These are phyloP conservation scores for Molossus molossus DNA, from an alignment of 2,797 vertebrate genomes.

Conservation along the genomic window DNA sequence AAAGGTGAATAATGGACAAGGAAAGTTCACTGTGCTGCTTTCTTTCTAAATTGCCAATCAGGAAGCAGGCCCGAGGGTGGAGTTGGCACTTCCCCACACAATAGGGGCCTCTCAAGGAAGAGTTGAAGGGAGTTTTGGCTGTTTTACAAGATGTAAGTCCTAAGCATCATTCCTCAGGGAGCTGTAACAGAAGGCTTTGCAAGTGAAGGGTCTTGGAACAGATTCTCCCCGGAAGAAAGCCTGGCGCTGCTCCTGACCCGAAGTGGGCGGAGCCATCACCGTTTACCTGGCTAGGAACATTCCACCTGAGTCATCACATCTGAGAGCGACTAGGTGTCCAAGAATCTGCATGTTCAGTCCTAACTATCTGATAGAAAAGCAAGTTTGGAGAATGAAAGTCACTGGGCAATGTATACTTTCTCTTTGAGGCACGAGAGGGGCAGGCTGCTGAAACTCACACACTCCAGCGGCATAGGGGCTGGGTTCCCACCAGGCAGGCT, in stretches of 20 bases:
- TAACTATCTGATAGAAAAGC: not conserved
- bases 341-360: not conserved
- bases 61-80: slow-evolving; percentile 59
- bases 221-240: not conserved
- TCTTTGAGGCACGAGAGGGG: not conserved
- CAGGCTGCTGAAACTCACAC: not conserved
- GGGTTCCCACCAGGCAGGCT: not conserved
- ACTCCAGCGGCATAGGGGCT: rapidly evolving
- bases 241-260: not conserved
- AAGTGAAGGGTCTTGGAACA: not conserved
- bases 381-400: not conserved
- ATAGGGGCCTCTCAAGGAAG: slow-evolving; percentile 36
- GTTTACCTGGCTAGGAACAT: not conserved
- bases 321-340: not conserved
- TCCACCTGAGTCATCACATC: not conserved
- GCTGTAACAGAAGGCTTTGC: not conserved
- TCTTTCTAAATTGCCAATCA: slow-evolving; percentile 68
- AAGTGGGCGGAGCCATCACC: rapidly evolving
- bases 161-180: slow-evolving; percentile 1
- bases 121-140: slow-evolving; percentile 47
- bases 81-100: not conserved
- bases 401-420: not conserved
- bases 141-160: slow-evolving; percentile 21
- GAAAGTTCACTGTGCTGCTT: slow-evolving; percentile 2
- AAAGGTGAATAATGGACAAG: slow-evolving; percentile 37